A percentile compares a stretch with the other conserved stretches of the same genome.
These are phyloP conservation scores for Halesus radiatus DNA, from an alignment of 1,140 invertebrate genomes.

Conservation along the genomic window DNA sequence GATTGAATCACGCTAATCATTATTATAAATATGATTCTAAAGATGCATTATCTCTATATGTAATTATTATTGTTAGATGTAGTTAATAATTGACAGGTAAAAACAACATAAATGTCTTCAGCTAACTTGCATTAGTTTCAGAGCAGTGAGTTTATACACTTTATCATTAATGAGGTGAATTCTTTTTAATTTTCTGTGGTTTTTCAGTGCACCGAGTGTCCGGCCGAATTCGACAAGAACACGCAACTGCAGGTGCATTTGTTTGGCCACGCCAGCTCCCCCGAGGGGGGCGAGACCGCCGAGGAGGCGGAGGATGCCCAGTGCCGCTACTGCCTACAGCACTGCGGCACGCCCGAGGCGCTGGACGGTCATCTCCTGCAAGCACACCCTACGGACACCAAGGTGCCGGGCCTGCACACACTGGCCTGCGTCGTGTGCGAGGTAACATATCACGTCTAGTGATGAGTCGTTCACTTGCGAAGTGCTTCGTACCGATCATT, in stretches of 20 bases:
- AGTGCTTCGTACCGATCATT: too few relatives aligned
- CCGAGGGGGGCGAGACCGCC: conserved; percentile 61
- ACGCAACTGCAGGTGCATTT: conserved; percentile 79
- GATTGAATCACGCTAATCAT: too few relatives aligned
- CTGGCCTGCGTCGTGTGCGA: conserved; percentile 81
- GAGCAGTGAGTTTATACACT: too few relatives aligned
- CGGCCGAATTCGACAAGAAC: conserved; percentile 72
- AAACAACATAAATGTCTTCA: too few relatives aligned
- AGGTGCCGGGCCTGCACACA: conserved; percentile 66
- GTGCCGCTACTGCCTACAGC: conserved; percentile 73
- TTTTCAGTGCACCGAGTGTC: conserved; percentile 72
- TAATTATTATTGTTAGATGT: too few relatives aligned
- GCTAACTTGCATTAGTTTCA: too few relatives aligned
- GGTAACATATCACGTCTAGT: conserved; percentile 60
- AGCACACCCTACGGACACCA: conserved; percentile 74
- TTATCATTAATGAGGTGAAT: too few relatives aligned
- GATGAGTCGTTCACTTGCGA: too few relatives aligned
- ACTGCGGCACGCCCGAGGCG: conserved; percentile 67
- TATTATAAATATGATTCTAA: too few relatives aligned
- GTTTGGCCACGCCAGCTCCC: conserved; percentile 73
- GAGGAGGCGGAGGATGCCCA: conserved; percentile 63
- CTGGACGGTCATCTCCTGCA: conserved; percentile 70
- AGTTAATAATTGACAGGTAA: too few relatives aligned
- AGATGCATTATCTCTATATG: too few relatives aligned
- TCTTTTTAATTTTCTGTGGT: too few relatives aligned